A percentile compares a stretch with the other conserved stretches of the same genome.
Evolutionary conservation across 2,797 vertebrate species (phyloP).

Genomic region (Bucorvus abyssinicus): DNA sequence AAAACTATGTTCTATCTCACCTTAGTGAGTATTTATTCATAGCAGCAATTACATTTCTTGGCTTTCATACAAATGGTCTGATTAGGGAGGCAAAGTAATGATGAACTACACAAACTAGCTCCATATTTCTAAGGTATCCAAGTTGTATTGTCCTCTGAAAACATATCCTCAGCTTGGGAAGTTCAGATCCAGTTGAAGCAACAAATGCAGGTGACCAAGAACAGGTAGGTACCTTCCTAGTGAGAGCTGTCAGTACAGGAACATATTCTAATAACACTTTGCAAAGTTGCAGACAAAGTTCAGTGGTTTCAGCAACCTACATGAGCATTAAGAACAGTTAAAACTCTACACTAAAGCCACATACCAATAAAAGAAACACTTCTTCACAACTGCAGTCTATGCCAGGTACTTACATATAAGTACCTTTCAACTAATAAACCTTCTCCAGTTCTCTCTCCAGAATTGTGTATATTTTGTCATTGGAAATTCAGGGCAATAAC

Average conservation of each 20-base stretch:
- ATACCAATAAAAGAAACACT: neutral
- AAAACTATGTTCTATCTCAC: neutral
- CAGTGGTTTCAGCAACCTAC: neutral
- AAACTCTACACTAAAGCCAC: neutral
- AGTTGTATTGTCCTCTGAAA: neutral
- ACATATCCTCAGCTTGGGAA: neutral
- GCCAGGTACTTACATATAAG: neutral
- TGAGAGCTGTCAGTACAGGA: neutral
- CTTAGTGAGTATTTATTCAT: neutral
- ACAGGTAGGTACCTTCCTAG: neutral
- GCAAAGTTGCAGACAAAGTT: neutral
- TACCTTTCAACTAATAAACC: neutral
- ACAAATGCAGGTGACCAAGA: neutral
- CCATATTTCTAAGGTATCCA: neutral
- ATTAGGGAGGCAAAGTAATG: neutral
- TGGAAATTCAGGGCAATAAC: neutral
- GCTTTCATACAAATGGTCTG: neutral
- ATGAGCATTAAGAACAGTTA: neutral
- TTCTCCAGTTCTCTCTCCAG: neutral
- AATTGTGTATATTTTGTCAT: neutral
- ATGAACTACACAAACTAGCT: neutral
- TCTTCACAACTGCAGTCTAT: neutral
- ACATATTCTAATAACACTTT: neutral
- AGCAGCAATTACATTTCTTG: neutral
- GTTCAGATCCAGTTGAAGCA: neutral